Base-by-base conservation (phyloP, 92 coral and sea anemone genomes). In the Phymanthus crucifer region DNA sequence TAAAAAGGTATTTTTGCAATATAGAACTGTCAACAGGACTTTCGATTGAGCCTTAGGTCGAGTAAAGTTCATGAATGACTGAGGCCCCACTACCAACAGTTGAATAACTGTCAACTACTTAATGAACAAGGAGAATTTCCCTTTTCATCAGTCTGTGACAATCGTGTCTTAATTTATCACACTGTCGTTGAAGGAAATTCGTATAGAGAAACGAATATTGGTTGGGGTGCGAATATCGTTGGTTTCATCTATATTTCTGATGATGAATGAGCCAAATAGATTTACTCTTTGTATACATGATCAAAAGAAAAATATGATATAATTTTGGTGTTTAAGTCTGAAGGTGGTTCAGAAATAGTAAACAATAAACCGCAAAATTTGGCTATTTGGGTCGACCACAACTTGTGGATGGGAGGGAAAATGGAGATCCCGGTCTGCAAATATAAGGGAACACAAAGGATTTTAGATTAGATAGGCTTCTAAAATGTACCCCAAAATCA, bases 81-180 rank as follows among this genome's bases (percentile, higher is more conserved):
- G 81, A 77, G 72, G 13, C 14, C 38, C 50, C 40, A 77, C 81
- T 77, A 32, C 43, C 67, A 77, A 61, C 81, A 29, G 68, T 61
- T 61, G 68, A 61, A 61, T 27, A 77, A 77, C 81, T 77, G 81
- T 77, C 81, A 77, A 50, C 72, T 35, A 77, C 81, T 77, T 77
- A 90, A 84, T 87, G 82, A 75, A 82, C 83, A 78, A 43, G 82
- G 94, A 91, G 94, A 91, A 87, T 87, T 66, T 85, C 9, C 47
- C 72, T 54, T 23, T 78, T 77, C 80, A 91, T 91, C 94, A 91
- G 66, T 0, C 29, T 73, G 21, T 1, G 4, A 24, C 46, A 5
- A 24, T 17, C 40, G 27, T 12, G 34, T 74, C 37, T 29, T 31
- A 48, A 48, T 32, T 32, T 32, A 29, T 32, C 29, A 27, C 68